Base-by-base conservation (phyloP, 2,113 vertebrate species). In the Holacanthus passer region DNA sequence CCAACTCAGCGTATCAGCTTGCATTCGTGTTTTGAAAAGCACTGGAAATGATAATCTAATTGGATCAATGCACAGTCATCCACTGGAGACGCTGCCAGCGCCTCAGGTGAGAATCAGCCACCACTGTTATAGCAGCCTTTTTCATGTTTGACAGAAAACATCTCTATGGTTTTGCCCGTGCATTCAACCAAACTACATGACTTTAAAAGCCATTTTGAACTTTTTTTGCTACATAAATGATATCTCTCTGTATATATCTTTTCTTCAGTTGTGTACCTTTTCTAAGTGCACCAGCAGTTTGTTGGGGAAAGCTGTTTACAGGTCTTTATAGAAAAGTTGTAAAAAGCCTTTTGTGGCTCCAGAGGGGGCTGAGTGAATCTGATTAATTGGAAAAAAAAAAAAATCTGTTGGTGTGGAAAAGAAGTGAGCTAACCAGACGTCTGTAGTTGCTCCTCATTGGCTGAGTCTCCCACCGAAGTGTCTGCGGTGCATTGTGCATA, bases 131-230 rank as follows among this genome's bases (percentile, higher is more conserved):
- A 63, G 22, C 11, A 48, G 16, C 29, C 9, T 19, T n/a, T 45
- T 48, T 31, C 59, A 43, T 31, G 69, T 45, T 73, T 62, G 22
- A 19, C 45, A 50, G 58, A 63, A 50, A 48, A 68, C 53, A 68
- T 31, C 24, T 13, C 14, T 24, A 14, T 39, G 31, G 16, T 58
- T 27, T 35, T 45, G 47, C 7, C 31, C 14, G 45, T 47, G 16
- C 7, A n/a, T 55, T 45, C 27, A 9, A 13, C 48, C 53, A 63
- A 43, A 35, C 50, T 20, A 29, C 7, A 13, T 13, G 1, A 7
- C 67, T 67, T 53, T 45, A 3, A 47, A 29, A 35, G 22, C 16
- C 0, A 43, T 56, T 16, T 66, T 27, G 0, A 56, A 29, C 6
- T 32, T 1, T 11, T 56, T 5, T 47, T 59, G 7, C 3, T n/a